These are phyloP conservation scores for Pomatorhinus ruficollis DNA, from an alignment of 2,113 vertebrate genomes.

Conservation along the genomic window DNA sequence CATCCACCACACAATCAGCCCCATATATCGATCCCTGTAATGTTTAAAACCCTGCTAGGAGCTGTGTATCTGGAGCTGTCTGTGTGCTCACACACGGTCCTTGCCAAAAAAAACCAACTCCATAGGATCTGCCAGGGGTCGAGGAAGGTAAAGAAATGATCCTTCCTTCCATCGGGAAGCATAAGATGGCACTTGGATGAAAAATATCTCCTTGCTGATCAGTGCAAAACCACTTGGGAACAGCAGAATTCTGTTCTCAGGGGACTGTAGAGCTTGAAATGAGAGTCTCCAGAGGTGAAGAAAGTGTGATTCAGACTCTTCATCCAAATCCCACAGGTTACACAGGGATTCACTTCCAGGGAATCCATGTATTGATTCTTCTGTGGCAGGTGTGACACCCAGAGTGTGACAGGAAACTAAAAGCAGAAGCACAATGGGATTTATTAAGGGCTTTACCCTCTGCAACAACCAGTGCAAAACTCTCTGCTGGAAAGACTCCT, in stretches of 20 bases:
- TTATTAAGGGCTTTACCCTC: background rate
- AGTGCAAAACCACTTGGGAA: background rate
- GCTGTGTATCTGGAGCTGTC: background rate
- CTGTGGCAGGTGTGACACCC: background rate
- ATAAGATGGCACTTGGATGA: background rate
- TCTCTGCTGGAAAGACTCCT: background rate
- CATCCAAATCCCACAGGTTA: background rate
- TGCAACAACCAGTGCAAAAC: background rate
- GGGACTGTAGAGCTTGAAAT: background rate
- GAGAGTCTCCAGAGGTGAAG: background rate
- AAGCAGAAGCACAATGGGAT: background rate
- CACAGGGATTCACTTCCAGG: accelerated
- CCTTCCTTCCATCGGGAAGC: background rate
- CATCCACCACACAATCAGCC: background rate
- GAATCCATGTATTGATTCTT: background rate
- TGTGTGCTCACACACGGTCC: background rate
- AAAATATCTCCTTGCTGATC: background rate
- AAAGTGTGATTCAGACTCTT: background rate
- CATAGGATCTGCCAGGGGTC: background rate
- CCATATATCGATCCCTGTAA: background rate
- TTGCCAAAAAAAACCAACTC: background rate
- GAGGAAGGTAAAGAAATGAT: background rate
- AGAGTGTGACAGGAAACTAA: background rate
- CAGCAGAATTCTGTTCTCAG: background rate
- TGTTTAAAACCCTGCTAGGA: background rate